Evolutionary conservation across 1,140 invertebrate species (phyloP).

Genomic region (Dolichoris vasculosae): DNA sequence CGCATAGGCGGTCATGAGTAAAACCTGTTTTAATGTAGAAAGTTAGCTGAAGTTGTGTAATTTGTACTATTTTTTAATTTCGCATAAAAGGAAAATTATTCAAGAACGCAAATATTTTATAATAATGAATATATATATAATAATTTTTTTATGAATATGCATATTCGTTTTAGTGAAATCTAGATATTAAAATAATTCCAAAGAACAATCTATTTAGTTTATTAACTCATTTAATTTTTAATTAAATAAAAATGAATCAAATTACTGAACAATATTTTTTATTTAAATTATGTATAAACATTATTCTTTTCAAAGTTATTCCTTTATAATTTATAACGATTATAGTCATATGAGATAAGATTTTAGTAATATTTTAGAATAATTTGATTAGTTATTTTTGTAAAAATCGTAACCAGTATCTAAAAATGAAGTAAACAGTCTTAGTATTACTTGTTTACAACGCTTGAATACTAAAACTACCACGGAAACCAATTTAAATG

Average conservation of each 20-base stretch:
- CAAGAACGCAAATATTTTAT: background rate
- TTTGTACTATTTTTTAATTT: background rate
- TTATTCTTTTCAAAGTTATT: too few species aligned
- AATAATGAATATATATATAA: background rate
- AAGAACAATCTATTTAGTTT: background rate
- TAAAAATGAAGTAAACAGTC: background rate
- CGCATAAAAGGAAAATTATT: background rate
- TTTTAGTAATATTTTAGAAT: background rate
- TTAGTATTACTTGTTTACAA: background rate
- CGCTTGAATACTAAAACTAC: background rate
- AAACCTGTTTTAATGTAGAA: constrained; percentile 5
- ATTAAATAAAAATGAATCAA: too few species aligned
- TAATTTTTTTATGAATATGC: background rate
- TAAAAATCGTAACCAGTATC: background rate
- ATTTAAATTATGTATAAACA: too few species aligned
- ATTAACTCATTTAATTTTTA: too few species aligned
- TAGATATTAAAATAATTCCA: background rate
- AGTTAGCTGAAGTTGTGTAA: background rate
- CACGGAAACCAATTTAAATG: background rate
- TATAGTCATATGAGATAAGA: background rate
- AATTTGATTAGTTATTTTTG: background rate
- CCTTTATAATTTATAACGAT: background rate
- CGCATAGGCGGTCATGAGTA: background rate
- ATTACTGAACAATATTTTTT: too few species aligned
- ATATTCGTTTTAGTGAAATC: background rate